Base-by-base conservation (phyloP, 2,113 vertebrate species). In the Plestiodon gilberti region DNA sequence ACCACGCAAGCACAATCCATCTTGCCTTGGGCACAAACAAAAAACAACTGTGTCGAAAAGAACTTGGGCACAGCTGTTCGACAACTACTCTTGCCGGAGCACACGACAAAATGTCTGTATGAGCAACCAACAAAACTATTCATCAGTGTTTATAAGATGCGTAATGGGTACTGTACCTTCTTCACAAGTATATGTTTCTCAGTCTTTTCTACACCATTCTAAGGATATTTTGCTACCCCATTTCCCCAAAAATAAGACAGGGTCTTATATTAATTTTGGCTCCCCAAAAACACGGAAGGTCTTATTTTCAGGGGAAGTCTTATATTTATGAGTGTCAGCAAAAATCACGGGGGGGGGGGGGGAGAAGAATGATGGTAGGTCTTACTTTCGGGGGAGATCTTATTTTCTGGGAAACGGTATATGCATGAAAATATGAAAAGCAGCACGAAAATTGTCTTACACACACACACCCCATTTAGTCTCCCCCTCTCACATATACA, bases 1-100 rank as follows among this genome's bases (percentile, higher is more conserved):
- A 77, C 62, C 14, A 0, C 0, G 0, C 71, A 55, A 92, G 83
- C 84, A 90, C 91, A 92, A 92, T 86, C 86, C 59, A 9, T 84
- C 76, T 89, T 40, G 87, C 92, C 91, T 77, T 0, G 5, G 87
- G 89, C 88, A 86, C 70, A 78, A 80, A 88, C 0, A 25, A 88
- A 86, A 57, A 92, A 89, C 86, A 69, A 89, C 84, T 20, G 28
- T 25, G 84, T 4, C 67, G 84, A 83, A 25, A 92, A 88, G 89
- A 78, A 89, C 0, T 28, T 0, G 1, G 73, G 88, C 90, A 81
- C 88, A 91, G 90, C 85, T 89, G 90, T 90, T 94, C 22, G 0
- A 78, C 0, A 0, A 30, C 0, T 22, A 62, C 82, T 69, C 83
- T 48, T 73, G 65, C 82, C 64, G 43, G 67, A 9, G 43, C 71